phyloP scores from a whole-genome alignment of 2,888 invertebrate species.

The Melanchra persicariae region DNA sequence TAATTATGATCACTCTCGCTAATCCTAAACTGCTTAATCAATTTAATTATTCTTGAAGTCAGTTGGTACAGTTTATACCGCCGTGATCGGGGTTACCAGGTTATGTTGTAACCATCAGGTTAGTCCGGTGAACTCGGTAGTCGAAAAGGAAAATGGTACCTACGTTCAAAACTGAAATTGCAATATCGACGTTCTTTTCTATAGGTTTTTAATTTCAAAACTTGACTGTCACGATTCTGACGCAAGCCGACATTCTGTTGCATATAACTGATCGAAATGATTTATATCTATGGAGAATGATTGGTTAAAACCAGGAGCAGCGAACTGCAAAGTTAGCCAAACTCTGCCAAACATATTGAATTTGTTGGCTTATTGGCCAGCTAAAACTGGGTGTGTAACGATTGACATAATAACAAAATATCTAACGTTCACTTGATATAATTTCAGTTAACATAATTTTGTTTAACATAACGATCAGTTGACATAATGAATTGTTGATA shows the following conservation, averaged over 20 bases:
- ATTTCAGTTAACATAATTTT: too few relatives aligned
- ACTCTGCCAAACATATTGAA: too few relatives aligned
- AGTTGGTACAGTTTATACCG: slow-evolving; percentile 33
- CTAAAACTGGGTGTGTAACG: too few relatives aligned
- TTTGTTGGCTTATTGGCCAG: slow-evolving; percentile 13
- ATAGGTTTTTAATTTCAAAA: slow-evolving; percentile 44
- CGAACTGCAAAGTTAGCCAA: background rate
- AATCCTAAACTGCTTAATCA: slow-evolving; percentile 21
- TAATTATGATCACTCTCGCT: slow-evolving; percentile 45
- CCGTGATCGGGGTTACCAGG: slow-evolving; percentile 34
- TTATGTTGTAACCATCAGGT: slow-evolving; percentile 38
- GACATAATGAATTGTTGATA: too few relatives aligned
- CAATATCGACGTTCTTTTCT: slow-evolving; percentile 45
- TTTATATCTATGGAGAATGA: background rate
- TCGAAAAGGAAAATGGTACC: slow-evolving; percentile 24
- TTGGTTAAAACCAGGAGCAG: background rate
- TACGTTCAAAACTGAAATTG: slow-evolving; percentile 38
- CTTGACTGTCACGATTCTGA: slow-evolving; percentile 35
- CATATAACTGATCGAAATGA: background rate
- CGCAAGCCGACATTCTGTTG: slow-evolving; percentile 6
- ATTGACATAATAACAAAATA: too few relatives aligned
- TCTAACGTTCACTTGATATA: too few relatives aligned
- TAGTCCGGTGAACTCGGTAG: slow-evolving; percentile 13
- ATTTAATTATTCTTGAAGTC: slow-evolving; percentile 34
- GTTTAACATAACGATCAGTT: too few relatives aligned